These are phyloP conservation scores for Trissolcus brochymenae DNA, from an alignment of 2,888 invertebrate species.

Conservation along the genomic window DNA sequence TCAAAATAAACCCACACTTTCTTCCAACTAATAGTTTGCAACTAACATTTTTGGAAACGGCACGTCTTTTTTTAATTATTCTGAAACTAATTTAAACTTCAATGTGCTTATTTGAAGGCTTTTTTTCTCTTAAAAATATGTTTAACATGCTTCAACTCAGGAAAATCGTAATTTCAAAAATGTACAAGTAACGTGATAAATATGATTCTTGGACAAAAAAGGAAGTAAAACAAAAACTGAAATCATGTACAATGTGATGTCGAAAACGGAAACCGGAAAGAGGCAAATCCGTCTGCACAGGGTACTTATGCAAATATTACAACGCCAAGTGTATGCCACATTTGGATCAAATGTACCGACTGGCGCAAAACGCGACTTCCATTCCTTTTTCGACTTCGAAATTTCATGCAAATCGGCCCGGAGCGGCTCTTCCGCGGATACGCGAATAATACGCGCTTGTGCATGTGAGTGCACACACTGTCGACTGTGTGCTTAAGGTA, in stretches of 20 bases:
- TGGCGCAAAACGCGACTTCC: conserved; percentile 38
- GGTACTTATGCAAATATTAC: conserved; percentile 47
- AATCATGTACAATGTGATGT: conserved; percentile 15
- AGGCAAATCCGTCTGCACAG: conserved; percentile 33
- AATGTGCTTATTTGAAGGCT: too few relatives aligned
- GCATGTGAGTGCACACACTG: conserved; percentile 24
- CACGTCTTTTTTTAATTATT: too few relatives aligned
- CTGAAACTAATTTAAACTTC: too few relatives aligned
- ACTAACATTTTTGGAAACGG: too few relatives aligned
- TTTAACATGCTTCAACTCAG: too few relatives aligned
- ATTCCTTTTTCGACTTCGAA: conserved; percentile 46
- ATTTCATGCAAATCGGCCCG: conserved; percentile 52
- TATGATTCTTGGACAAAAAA: background rate
- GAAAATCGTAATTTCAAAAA: too few relatives aligned
- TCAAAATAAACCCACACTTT: too few relatives aligned
- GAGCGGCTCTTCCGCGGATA: conserved; percentile 30
- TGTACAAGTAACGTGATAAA: too few relatives aligned
- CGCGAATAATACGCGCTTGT: conserved; percentile 50
- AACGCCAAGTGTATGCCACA: conserved; percentile 28
- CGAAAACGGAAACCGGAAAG: conserved; percentile 22
- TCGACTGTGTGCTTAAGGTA: conserved; percentile 43
- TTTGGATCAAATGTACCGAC: conserved; percentile 54
- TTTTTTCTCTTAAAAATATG: too few relatives aligned
- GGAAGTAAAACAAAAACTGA: conserved; percentile 1
- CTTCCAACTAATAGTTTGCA: too few relatives aligned